Base-by-base conservation (phyloP, 2,113 vertebrate genomes). In the Peromyscus polionotus region DNA sequence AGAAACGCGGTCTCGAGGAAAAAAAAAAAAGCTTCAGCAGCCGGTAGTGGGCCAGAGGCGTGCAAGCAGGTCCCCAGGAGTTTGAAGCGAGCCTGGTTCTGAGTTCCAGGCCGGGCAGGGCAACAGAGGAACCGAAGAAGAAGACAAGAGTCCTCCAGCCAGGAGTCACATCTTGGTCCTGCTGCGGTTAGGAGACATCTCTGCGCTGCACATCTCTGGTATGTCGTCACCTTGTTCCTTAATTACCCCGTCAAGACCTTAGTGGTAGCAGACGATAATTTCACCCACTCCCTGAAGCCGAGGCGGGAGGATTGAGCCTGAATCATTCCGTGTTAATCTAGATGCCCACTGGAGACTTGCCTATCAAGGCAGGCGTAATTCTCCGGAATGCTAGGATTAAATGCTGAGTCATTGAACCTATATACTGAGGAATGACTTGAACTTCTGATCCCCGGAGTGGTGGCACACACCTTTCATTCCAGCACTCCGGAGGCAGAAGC, bases 1-100 rank as follows among this genome's bases (percentile, higher is more conserved):
- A 51, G 51, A 11, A 51, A 51, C 51, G 7, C 51, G 7, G 51
- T 51, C 51, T 51, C 8, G 51, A 51, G 51, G 51, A 1, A 51
- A 51, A 51, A 51, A 51, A 51, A 51, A 51, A 51, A 84, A 84
- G 14, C n/a, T 31, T 42, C 24, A 0, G 24, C 0, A 26, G 7
- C 1, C n/a, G 4, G 0, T 8, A 17, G 57, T 16, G 80, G 3
- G 16, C 16, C 4, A 0, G 20, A 14, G 13, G 22, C 22, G 8
- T 39, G 57, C 22, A 7, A 22, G 13, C 6, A 39, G 10, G 6
- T 61, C 6, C 4, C 57, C 16, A 36, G 4, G 80, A 39, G 81
- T 42, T 61, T 84, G 57, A 84, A 39, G n/a, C 4, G 7, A 73
- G 20, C 20, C 72, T 39, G 9, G n/a, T 22, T 24, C n/a, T 73